Evolutionary conservation across 2,888 invertebrate genomes (phyloP).

Genomic region (Nomada fabriciana): DNA sequence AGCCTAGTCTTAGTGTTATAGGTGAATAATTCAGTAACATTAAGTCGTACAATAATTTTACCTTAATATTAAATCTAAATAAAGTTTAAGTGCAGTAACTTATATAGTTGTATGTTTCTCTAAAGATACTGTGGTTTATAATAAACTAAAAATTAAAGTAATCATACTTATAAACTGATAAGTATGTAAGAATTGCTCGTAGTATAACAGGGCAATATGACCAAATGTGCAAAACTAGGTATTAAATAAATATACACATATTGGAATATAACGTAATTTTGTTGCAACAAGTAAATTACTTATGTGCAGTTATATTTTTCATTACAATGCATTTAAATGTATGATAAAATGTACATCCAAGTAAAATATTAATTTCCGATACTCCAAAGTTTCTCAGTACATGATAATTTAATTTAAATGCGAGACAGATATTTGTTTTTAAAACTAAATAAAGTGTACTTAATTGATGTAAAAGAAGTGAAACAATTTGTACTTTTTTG

Average conservation of each 20-base stretch:
- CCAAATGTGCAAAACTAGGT: constrained; percentile 58
- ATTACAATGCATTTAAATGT: no score
- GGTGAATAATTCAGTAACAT: constrained; percentile 14
- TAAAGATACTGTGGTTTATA: constrained; percentile 17
- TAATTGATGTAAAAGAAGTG: no score
- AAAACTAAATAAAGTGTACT: no score
- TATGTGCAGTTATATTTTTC: no score
- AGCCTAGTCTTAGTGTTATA: constrained; percentile 39
- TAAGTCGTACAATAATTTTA: constrained; percentile 9
- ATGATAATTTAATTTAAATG: no score
- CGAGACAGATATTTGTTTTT: no score
- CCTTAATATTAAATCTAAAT: constrained; percentile 16
- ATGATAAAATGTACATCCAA: no score
- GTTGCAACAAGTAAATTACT: no score
- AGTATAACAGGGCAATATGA: constrained; percentile 50
- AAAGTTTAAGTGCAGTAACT: constrained; percentile 38
- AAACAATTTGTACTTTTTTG: no score
- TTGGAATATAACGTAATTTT: background rate
- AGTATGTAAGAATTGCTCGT: constrained; percentile 36
- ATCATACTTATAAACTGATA: constrained; percentile 34
- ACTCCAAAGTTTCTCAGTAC: no score
- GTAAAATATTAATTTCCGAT: no score
- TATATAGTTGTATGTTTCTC: constrained; percentile 37
- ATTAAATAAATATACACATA: constrained; percentile 43
- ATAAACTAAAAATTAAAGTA: constrained; percentile 16